These are phyloP conservation scores for Rhodinocichla rosea DNA, from an alignment of 2,113 vertebrate species.

Conservation along the genomic window DNA sequence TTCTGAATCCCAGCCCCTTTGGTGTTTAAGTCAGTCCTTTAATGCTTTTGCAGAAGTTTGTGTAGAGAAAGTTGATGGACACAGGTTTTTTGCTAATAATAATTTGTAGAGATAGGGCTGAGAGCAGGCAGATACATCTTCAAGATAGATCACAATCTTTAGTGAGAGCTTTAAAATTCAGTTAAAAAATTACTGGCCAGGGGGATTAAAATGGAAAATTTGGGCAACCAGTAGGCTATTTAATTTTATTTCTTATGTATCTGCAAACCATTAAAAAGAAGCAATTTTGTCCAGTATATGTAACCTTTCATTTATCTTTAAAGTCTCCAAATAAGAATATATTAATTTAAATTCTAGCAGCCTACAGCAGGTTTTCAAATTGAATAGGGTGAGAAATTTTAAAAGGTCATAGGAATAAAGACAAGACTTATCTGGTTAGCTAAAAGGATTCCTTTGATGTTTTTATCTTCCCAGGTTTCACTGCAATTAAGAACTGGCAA, in stretches of 20 bases:
- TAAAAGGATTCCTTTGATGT: constrained; percentile 25
- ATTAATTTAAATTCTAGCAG: background rate
- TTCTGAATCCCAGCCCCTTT: background rate
- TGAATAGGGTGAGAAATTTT: background rate
- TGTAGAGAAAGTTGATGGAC: background rate
- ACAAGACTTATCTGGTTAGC: background rate
- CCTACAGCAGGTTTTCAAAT: background rate
- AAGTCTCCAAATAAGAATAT: background rate
- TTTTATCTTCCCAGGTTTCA: constrained; percentile 8
- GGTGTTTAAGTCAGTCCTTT: background rate
- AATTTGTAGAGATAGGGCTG: background rate
- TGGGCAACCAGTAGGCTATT: background rate
- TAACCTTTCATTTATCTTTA: background rate
- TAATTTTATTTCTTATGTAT: background rate
- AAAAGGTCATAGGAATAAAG: background rate
- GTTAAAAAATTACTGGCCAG: background rate
- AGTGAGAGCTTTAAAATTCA: background rate
- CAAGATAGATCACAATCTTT: background rate
- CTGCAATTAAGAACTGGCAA: constrained; percentile 41
- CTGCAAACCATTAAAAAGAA: background rate
- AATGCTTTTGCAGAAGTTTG: background rate
- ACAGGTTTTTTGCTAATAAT: background rate
- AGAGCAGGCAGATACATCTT: background rate
- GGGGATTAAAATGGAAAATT: background rate
- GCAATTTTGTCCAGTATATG: background rate